These are phyloP conservation scores for Pelochelys cantorii DNA, from an alignment of 2,797 vertebrate species.

Conservation along the genomic window DNA sequence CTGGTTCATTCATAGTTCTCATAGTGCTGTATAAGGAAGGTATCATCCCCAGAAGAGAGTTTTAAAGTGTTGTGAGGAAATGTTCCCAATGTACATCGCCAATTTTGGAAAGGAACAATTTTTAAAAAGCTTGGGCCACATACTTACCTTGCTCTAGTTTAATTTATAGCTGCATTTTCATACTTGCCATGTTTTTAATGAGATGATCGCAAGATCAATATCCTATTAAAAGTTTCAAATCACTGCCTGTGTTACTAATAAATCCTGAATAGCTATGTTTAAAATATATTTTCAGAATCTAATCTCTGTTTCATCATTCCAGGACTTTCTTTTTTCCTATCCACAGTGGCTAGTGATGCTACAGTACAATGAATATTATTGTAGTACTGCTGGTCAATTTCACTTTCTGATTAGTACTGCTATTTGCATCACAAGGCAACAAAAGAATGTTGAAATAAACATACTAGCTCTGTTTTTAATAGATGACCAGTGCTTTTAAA, in stretches of 20 bases:
- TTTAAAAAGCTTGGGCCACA: not conserved
- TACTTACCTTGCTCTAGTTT: not conserved
- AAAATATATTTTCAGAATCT: not conserved
- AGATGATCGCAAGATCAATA: not conserved
- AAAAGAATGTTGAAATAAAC: not conserved
- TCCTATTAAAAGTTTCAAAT: not conserved
- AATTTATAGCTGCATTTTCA: not conserved
- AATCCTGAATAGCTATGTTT: not conserved
- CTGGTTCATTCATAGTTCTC: not conserved
- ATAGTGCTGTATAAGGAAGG: not conserved
- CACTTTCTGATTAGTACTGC: not conserved
- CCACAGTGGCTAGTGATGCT: not conserved
- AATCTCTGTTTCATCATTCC: not conserved
- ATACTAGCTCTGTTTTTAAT: not conserved
- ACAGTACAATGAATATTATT: not conserved
- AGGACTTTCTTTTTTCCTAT: not conserved
- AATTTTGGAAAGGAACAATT: not conserved
- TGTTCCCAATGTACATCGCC: not conserved
- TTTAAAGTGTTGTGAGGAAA: not conserved
- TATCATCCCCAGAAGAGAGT: not conserved
- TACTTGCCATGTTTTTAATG: not conserved
- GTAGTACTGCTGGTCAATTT: not conserved
- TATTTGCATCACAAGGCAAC: not conserved
- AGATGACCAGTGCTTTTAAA: not conserved
- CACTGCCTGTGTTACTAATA: not conserved